These are phyloP conservation scores for Diaperis boleti DNA, from an alignment of 2,888 invertebrate genomes.

Conservation along the genomic window DNA sequence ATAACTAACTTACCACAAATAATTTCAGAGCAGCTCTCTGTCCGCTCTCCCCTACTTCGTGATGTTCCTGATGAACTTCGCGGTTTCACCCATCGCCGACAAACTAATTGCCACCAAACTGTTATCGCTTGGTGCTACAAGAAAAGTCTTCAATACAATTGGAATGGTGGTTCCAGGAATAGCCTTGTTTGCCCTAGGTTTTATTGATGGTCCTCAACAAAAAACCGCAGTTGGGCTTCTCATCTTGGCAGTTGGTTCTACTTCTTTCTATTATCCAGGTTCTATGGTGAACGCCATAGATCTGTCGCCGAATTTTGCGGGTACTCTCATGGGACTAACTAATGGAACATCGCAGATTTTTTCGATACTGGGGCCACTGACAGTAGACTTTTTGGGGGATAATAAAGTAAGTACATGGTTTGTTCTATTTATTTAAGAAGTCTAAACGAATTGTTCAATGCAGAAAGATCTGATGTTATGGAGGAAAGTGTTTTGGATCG, in stretches of 20 bases:
- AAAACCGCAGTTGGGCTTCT: slow-evolving; percentile 74
- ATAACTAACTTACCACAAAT: no score
- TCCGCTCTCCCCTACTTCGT: slow-evolving; percentile 80
- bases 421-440: neutral
- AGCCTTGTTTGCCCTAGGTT: slow-evolving; percentile 50
- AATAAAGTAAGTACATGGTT: slow-evolving; percentile 75
- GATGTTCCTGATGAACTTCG: slow-evolving; percentile 79
- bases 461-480: slow-evolving; percentile 72
- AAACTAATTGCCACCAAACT: slow-evolving; percentile 68
- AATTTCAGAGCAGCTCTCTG: slow-evolving; percentile 72
- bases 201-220: slow-evolving; percentile 47
- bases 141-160: slow-evolving; percentile 75
- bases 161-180: slow-evolving; percentile 52
- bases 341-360: slow-evolving; percentile 83
- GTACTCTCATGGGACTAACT: slow-evolving; percentile 87
- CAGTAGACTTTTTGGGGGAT: slow-evolving; percentile 76
- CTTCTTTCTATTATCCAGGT: slow-evolving; percentile 81
- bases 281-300: slow-evolving; percentile 87
- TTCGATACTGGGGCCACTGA: slow-evolving; percentile 82
- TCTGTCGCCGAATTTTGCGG: slow-evolving; percentile 86
- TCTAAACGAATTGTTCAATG: slow-evolving; percentile 47
- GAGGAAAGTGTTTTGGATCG: slow-evolving; percentile 78
- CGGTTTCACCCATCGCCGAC: slow-evolving; percentile 77
- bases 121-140: slow-evolving; percentile 63
- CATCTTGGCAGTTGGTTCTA: slow-evolving; percentile 80